Evolutionary conservation across 2,888 invertebrate species (phyloP), one percentile per base, ranked within the genome.

Genomic region (Eledone cirrhosa): DNA sequence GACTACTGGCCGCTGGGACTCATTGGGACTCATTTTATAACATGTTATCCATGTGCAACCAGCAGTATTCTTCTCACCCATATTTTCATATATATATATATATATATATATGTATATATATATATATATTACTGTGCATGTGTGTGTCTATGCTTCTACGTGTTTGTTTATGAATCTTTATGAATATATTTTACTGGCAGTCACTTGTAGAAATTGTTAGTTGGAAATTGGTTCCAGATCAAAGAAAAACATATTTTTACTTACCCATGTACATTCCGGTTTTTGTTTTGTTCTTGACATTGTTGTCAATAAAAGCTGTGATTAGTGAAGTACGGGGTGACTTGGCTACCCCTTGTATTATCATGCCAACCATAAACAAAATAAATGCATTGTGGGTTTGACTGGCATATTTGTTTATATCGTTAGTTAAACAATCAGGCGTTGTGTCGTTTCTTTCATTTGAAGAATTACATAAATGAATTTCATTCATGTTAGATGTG

Each of bases 291-390:
- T 81, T 77, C 1, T 80, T 79, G 0, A 79, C 72, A 75, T 85
- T 85, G 77, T 81, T 84, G 76, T 87, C 85, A 22, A 86, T 74
- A 78, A 84, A 86, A 19, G 83, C 77, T 7, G 82, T 83, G 65
- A 82, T 80, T 19, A 86, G 78, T 5, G 87, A 80, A 3, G 81
- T 78, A 7, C 86, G 69, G 0, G 87, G 86, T 0, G 86, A 78
- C 72, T 86, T 86, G 24, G 84, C 87, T 5, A 86, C 65, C 2
- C 87, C 87, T 77, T 86, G 85, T 8, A 85, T 65, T 22, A 81
- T 48, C 80, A 83, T 81, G 0, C 81, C 80, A 2, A 78, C 24
- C 48, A 80, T 80, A n/a, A 83, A 81, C 48, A 83, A 41, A 41
- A 78, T 53, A 11, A 67, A 27, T 22, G 75, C 59, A 29, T 53